Evolutionary conservation across 35 echinoderm and acorn worm species (phyloP).

Genomic region (Heliocidaris erythrogramma): DNA sequence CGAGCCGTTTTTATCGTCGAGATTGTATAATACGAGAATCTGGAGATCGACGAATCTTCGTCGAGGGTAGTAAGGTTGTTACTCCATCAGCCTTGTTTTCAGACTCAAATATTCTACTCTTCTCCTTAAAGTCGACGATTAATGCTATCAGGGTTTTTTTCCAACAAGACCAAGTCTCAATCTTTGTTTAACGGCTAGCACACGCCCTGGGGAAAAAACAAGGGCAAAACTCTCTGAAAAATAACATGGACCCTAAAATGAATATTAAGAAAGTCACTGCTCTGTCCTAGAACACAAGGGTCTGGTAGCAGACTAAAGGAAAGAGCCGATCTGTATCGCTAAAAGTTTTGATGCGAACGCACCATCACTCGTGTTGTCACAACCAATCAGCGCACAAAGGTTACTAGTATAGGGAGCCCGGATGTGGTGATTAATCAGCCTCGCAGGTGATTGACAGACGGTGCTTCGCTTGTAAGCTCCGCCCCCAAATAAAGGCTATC

Average conservation of each 20-base stretch:
- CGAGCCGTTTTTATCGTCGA: background rate
- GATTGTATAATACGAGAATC: background rate
- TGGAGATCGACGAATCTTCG: background rate
- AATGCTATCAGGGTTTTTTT: too few relatives aligned
- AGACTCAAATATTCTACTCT: background rate
- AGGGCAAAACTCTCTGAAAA: too few relatives aligned
- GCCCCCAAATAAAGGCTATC: constrained; percentile 16
- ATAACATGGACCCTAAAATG: too few relatives aligned
- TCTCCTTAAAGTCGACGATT: background rate
- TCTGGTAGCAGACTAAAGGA: background rate
- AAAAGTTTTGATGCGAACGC: constrained; percentile 18
- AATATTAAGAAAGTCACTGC: too few relatives aligned
- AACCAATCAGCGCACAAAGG: constrained; percentile 42
- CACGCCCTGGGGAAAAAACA: too few relatives aligned
- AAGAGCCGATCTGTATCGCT: constrained; percentile 27
- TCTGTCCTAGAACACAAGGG: background rate
- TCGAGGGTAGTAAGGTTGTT: background rate
- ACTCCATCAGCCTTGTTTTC: background rate
- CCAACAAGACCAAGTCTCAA: too few relatives aligned
- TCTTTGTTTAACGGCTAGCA: too few relatives aligned
- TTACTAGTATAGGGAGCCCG: constrained; percentile 38
- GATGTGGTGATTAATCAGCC: constrained; percentile 50
- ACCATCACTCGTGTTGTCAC: constrained; percentile 29
- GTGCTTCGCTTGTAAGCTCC: background rate
- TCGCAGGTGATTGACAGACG: constrained; percentile 49